A percentile compares a stretch with the other conserved stretches of the same genome.
Evolutionary conservation across 2,888 invertebrate species (phyloP).

Genomic region (Orthosia cruda): DNA sequence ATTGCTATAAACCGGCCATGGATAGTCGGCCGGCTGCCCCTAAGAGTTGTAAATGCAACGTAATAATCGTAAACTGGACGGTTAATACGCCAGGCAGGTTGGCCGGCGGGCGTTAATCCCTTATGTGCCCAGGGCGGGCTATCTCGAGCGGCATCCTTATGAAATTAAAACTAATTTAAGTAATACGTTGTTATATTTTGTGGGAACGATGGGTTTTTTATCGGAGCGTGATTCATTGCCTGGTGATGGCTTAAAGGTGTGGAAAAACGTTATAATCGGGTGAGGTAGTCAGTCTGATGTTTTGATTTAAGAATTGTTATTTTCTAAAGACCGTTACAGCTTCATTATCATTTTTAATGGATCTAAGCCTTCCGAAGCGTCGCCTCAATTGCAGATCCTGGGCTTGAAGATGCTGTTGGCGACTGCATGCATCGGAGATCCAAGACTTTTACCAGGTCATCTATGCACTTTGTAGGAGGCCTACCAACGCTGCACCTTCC

Average conservation of each 20-base stretch:
- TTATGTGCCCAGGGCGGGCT: constrained; percentile 74
- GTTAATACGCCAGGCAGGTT: constrained; percentile 72
- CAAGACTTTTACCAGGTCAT: too few relatives aligned
- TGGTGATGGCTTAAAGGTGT: neutral
- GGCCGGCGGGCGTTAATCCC: constrained; percentile 79
- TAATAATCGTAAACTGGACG: constrained; percentile 81
- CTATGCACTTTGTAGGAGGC: neutral
- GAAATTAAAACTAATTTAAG: constrained; percentile 75
- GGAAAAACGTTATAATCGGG: neutral
- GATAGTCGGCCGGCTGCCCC: constrained; percentile 69
- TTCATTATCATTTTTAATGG: neutral
- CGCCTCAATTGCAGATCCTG: neutral
- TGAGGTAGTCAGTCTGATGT: neutral
- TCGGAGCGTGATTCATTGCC: constrained; percentile 35
- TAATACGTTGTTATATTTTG: constrained; percentile 64
- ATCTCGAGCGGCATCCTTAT: constrained; percentile 67
- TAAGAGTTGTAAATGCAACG: constrained; percentile 79
- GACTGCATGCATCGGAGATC: neutral
- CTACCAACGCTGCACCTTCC: too few relatives aligned
- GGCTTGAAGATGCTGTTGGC: neutral
- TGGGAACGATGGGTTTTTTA: constrained; percentile 20
- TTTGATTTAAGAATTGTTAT: neutral
- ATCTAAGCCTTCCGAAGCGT: neutral
- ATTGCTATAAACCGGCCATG: constrained; percentile 78
- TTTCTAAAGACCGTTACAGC: neutral